Evolutionary conservation across 2,797 vertebrate species (phyloP), one percentile per base, ranked within the genome.

Genomic region (Loriculus beryllinus): DNA sequence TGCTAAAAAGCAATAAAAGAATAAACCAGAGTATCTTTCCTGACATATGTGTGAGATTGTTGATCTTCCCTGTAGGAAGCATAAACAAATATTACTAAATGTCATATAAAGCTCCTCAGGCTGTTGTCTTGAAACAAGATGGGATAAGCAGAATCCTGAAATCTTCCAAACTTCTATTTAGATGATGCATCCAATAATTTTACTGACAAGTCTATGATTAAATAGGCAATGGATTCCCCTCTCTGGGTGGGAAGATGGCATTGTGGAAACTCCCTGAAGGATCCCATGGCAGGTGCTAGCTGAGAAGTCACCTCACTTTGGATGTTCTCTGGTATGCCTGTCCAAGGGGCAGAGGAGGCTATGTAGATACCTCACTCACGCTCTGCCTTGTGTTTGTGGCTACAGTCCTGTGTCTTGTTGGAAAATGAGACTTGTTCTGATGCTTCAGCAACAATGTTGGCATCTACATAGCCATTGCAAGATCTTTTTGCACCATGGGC

Each of bases 311-410:
- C 56, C n/a, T 62, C 31, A 3, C 23, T 63, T 56, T 8, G 22
- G 21, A 35, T n/a, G 33, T 33, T 71, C 57, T 51, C 51, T 1
- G 0, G 16, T 17, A 21, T 17, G 12, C 22, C 7, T 52, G 33
- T 59, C 45, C 45, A 18, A 47, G 59, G 35, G 72, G 51, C 3
- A 3, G 28, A 59, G 6, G 29, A 40, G 45, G 43, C 29, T 35
- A 12, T 0, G 1, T 48, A 67, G 18, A 16, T 51, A 31, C 25
- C 25, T 35, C 3, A 8, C 25, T 40, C 3, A 8, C 28, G 15
- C 23, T 31, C 45, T 65, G 45, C 25, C 17, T 47, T 47, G 51
- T 4, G 1, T 40, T 51, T 71, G 39, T 65, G 65, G 12, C 14
- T 39, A 26, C 8, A 26, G 45, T 22, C 33, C 25, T n/a, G 25